Conservation (phyloP, 1,140 invertebrate species). For the Panulirus ornatus region DNA sequence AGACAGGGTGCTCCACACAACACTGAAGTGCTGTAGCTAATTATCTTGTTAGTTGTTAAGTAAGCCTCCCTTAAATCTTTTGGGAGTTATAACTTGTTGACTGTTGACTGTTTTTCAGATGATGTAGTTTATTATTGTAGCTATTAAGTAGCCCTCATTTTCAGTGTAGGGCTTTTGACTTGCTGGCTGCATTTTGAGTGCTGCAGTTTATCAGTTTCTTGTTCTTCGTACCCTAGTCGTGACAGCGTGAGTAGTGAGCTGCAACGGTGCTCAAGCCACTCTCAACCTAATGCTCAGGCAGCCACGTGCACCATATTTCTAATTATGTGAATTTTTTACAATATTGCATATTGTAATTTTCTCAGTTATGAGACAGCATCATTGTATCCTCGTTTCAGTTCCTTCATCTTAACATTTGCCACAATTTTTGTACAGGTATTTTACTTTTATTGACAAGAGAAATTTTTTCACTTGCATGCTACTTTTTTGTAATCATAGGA, state of each 20-base stretch:
- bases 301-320: slow-evolving; percentile 58
- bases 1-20: slow-evolving; percentile 41
- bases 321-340: background rate
- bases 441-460: no score
- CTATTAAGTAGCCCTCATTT: slow-evolving; percentile 46
- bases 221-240: slow-evolving; percentile 71
- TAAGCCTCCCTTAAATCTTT: background rate
- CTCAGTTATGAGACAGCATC: background rate
- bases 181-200: slow-evolving; percentile 58
- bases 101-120: slow-evolving; percentile 20
- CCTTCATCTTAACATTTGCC: background rate
- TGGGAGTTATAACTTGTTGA: slow-evolving; percentile 9
- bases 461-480: no score
- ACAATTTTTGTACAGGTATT: no score
- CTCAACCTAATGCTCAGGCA: slow-evolving; percentile 71
- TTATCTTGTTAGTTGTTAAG: slow-evolving; percentile 21
- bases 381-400: no score
- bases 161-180: slow-evolving; percentile 27
- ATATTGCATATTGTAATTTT: background rate
- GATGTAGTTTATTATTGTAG: slow-evolving; percentile 39
- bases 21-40: slow-evolving; percentile 41
- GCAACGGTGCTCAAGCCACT: slow-evolving; percentile 65
- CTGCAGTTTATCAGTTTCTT: slow-evolving; percentile 62
- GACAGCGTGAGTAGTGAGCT: slow-evolving; percentile 69
- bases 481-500: no score